A percentile compares a stretch with the other conserved stretches of the same genome.
These are phyloP conservation scores for Tychaedon coryphoeus DNA, from an alignment of 2,113 vertebrate species.

Conservation along the genomic window DNA sequence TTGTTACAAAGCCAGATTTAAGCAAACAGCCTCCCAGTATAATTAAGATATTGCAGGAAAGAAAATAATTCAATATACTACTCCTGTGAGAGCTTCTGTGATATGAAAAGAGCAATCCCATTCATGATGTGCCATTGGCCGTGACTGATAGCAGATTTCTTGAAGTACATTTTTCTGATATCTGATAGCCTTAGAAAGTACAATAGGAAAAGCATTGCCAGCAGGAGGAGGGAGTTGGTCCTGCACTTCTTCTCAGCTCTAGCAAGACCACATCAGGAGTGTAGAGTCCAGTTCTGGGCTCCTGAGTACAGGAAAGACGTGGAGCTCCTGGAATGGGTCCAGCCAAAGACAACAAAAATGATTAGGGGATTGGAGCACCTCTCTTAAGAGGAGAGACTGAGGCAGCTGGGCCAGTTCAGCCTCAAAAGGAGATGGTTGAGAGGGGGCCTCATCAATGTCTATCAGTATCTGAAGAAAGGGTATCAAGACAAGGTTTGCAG, in stretches of 20 bases:
- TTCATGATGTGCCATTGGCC: neutral
- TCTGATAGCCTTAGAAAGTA: neutral
- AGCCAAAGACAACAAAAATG: neutral
- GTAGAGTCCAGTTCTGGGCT: too few species aligned
- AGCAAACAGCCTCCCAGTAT: neutral
- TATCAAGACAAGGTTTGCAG: neutral
- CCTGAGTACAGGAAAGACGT: neutral
- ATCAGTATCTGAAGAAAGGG: neutral
- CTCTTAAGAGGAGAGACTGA: neutral
- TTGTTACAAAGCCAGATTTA: neutral
- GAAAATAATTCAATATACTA: neutral
- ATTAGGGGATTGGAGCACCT: neutral
- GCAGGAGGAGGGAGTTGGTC: neutral
- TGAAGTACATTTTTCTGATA: neutral
- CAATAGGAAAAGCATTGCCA: neutral
- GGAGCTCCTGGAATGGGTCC: too few species aligned
- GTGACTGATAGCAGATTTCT: neutral
- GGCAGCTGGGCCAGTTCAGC: neutral
- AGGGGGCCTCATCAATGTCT: neutral
- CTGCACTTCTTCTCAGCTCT: neutral
- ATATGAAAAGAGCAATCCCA: neutral
- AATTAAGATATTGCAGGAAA: neutral
- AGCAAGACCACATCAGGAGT: rapidly evolving
- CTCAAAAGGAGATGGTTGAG: neutral
- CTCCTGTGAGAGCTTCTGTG: neutral